Conservation (phyloP, 2,113 vertebrate genomes). For the Pheucticus melanocephalus region DNA sequence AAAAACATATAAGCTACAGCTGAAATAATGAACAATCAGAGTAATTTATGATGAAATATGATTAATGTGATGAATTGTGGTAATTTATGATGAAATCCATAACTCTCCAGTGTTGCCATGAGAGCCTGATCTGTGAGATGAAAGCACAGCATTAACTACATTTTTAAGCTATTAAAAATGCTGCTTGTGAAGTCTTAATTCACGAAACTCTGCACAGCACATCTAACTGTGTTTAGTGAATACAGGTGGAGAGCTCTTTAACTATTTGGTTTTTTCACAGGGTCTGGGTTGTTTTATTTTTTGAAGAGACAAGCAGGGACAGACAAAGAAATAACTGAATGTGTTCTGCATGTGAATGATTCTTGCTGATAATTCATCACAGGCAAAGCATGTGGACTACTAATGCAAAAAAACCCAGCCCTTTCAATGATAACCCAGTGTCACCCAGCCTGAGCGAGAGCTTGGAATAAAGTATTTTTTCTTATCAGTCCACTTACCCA, state of each 20-base stretch:
- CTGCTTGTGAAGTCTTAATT: not conserved
- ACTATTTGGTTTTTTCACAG: not conserved
- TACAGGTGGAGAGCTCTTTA: not conserved
- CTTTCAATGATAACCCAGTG: not conserved
- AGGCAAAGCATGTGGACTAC: not conserved
- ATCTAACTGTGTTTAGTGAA: not conserved
- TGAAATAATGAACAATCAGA: slow-evolving; percentile 38
- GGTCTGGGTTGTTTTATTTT: not conserved
- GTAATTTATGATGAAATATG: not conserved
- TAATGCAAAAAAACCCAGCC: not conserved
- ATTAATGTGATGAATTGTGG: not conserved
- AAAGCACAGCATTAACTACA: not conserved
- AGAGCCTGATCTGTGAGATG: not conserved
- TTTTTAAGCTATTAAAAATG: not conserved
- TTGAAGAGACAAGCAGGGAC: not conserved
- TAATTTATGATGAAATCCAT: not conserved
- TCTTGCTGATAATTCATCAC: not conserved
- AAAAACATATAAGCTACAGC: not conserved
- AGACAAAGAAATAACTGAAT: not conserved
- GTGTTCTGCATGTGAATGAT: not conserved
- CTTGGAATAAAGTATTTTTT: not conserved
- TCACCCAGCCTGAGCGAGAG: not conserved
- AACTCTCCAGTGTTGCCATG: not conserved
- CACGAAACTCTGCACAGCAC: not conserved
- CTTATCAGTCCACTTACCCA: not conserved